phyloP scores from a whole-genome alignment of 2,888 invertebrate species.

The Cyaniris semiargus region DNA sequence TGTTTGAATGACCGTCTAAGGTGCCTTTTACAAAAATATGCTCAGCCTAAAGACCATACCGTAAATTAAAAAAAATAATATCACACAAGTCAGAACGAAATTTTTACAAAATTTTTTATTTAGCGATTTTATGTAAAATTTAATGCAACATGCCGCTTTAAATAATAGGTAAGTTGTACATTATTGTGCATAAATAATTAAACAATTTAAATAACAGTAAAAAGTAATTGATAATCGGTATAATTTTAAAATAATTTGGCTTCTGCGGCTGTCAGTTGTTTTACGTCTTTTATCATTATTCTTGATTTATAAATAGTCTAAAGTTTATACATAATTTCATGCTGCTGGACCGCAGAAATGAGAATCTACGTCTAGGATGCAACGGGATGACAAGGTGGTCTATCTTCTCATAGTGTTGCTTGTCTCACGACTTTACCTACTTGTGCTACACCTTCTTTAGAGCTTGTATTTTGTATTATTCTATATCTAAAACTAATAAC shows the following conservation, averaged over 20 bases:
- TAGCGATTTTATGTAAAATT: conserved; percentile 17
- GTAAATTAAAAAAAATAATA: not conserved
- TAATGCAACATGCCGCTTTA: conserved; percentile 26
- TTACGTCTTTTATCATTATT: conserved; percentile 66
- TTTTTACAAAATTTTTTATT: conserved; percentile 14
- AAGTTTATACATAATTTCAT: conserved; percentile 54
- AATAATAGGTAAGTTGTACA: conserved; percentile 20
- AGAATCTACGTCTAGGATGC: conserved; percentile 69
- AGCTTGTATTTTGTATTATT: not conserved
- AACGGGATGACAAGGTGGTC: conserved; percentile 78
- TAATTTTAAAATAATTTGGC: not conserved
- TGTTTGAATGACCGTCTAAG: not conserved
- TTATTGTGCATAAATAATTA: not conserved
- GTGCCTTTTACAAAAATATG: not conserved
- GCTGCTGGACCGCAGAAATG: conserved; percentile 67
- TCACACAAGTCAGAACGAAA: conserved; percentile 22
- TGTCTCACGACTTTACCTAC: conserved; percentile 32
- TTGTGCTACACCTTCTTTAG: not conserved
- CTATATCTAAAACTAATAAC: not conserved
- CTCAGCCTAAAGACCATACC: not conserved
- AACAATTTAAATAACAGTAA: not conserved
- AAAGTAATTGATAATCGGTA: not conserved
- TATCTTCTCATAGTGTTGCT: conserved; percentile 41
- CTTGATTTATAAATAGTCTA: conserved; percentile 42
- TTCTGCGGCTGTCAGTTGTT: conserved; percentile 78